Base-by-base conservation (phyloP, 1,140 invertebrate genomes). In the Ips typographus region DNA sequence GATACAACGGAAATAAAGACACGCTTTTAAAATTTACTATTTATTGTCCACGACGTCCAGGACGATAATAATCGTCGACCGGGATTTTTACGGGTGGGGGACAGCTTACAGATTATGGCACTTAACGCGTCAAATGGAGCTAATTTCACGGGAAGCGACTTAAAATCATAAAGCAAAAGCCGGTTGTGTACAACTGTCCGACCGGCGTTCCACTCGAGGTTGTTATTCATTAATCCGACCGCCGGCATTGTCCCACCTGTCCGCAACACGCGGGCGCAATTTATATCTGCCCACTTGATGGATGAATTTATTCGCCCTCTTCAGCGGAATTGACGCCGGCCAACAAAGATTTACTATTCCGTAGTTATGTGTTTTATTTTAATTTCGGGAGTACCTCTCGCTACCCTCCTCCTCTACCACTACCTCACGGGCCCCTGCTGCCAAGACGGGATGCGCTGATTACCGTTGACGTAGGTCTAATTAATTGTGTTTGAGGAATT, bases 261-360 rank as follows among this genome's bases (percentile, higher is more conserved):
- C 75, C 72, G 65, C 68, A 68, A 55, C 75, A 76, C 67, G 70
- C 73, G 61, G 67, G 68, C 62, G 68, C 75, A 72, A 76, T 76
- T 76, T 74, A 76, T 76, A 74, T 73, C 75, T 74, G 73, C 71
- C 71, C 66, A 71, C 63, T 74, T 74, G 73, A 74, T 74, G 73
- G 75, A 73, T 73, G 75, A 76, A 74, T 74, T 76, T 76, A 74
- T 76, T 76, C 71, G 63, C 70, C 73, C 75, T 74, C 75, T 74
- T 73, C 73, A 76, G 69, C 72, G 70, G 63, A 74, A 72, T 74
- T 74, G 73, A 75, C 74, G 69, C 73, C 63, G 52, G 47, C 55
- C 69, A 70, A 65, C 62, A 70, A 69, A 70, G 68, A 70, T 70
- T 70, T 70, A 70, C 61, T 65, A 64, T 57, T 70, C 68, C 55